phyloP scores from a whole-genome alignment of 2,113 vertebrate genomes.

The Probosciger aterrimus region DNA sequence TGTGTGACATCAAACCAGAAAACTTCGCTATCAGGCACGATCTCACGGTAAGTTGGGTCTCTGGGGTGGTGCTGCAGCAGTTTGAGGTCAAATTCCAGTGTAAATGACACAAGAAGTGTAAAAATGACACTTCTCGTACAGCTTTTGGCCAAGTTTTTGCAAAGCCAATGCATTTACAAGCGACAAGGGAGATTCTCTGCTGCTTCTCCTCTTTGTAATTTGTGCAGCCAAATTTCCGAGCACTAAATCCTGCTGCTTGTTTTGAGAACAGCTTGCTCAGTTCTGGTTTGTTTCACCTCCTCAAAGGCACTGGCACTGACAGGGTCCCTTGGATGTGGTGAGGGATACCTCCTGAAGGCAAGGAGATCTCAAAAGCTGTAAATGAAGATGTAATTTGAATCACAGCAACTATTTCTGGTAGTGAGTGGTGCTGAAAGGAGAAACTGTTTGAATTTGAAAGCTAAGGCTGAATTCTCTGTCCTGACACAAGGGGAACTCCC shows the following conservation, averaged over 20 bases:
- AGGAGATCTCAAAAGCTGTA: neutral
- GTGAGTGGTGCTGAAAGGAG: neutral
- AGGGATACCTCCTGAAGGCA: neutral
- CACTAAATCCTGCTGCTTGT: neutral
- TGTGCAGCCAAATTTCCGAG: neutral
- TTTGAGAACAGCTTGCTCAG: neutral
- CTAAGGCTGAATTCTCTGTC: neutral
- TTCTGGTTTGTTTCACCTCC: neutral
- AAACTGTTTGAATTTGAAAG: neutral
- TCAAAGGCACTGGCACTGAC: rapidly evolving
- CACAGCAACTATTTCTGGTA: neutral
- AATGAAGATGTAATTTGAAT: neutral
- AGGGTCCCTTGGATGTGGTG: neutral
- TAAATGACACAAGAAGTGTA: neutral
- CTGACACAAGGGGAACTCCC: neutral
- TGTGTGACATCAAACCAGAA: conserved; percentile 95
- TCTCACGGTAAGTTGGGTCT: conserved; percentile 84
- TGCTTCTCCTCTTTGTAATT: neutral
- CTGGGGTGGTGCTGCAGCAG: neutral
- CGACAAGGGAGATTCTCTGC: neutral
- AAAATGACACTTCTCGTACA: neutral
- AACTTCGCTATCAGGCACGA: conserved; percentile 95
- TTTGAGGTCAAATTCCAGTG: neutral
- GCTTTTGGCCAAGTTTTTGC: neutral
- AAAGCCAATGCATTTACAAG: neutral